Evolutionary conservation across 2,888 invertebrate genomes (phyloP).

Genomic region (Dasypogon diadema): DNA sequence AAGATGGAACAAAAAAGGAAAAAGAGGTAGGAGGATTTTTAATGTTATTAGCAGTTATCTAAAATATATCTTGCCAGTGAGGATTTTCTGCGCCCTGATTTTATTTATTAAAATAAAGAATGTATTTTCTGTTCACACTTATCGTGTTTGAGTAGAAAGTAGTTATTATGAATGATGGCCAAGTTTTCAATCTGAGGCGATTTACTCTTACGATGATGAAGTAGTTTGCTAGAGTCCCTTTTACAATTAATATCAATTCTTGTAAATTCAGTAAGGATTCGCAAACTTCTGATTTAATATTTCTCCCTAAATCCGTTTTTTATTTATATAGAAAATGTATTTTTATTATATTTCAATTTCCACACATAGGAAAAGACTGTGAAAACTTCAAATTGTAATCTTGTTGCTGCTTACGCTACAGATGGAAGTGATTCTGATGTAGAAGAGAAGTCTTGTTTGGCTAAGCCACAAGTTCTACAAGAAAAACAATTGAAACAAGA

Average conservation of each 20-base stretch:
- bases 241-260: background rate
- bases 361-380: background rate
- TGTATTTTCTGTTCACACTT: background rate
- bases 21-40: slow-evolving; percentile 4
- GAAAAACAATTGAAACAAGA: background rate
- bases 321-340: background rate
- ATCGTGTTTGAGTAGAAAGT: background rate
- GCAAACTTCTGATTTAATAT: slow-evolving; percentile 30
- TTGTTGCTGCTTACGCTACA: slow-evolving; percentile 55
- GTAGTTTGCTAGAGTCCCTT: slow-evolving; percentile 49
- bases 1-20: slow-evolving; percentile 61
- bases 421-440: slow-evolving; percentile 54
- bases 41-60: background rate
- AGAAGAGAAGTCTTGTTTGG: slow-evolving; percentile 4
- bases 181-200: slow-evolving; percentile 58
- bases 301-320: too few species aligned
- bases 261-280: slow-evolving; percentile 32
- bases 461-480: background rate
- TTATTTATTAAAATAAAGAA: background rate
- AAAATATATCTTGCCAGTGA: slow-evolving; percentile 45
- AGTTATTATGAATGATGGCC: slow-evolving; percentile 51
- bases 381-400: slow-evolving; percentile 42
- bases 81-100: slow-evolving; percentile 49
- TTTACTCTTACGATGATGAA: slow-evolving; percentile 40
- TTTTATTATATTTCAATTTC: background rate